Evolutionary conservation across 1,140 invertebrate genomes (phyloP).

Genomic region (Hylyphantes graminicola): DNA sequence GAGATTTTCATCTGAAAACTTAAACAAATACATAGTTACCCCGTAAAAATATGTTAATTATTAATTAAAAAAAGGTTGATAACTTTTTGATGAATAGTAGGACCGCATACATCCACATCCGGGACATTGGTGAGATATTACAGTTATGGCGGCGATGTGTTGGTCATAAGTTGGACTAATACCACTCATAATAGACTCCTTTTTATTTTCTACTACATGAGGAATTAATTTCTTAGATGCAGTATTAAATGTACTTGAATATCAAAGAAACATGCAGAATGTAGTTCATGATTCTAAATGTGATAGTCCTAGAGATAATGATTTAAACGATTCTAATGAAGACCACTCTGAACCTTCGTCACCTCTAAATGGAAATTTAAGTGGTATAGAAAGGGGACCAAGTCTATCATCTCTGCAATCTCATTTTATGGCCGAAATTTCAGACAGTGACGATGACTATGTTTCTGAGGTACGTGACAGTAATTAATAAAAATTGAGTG

Average conservation of each 20-base stretch:
- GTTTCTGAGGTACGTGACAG: constrained; percentile 81
- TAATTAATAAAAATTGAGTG: neutral
- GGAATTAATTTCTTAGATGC: constrained; percentile 10
- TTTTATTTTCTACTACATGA: constrained; percentile 34
- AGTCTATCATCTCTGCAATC: constrained; percentile 80
- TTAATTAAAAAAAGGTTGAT: constrained; percentile 29
- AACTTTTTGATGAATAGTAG: constrained; percentile 39
- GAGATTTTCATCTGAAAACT: no score
- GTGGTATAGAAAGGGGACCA: constrained; percentile 68
- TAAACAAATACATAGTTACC: no score
- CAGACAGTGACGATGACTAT: constrained; percentile 91
- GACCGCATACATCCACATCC: constrained; percentile 59
- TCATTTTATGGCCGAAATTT: constrained; percentile 87
- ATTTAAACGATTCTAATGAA: constrained; percentile 65
- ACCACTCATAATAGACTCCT: constrained; percentile 12
- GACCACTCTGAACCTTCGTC: constrained; percentile 62
- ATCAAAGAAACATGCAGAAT: constrained; percentile 81
- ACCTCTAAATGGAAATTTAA: constrained; percentile 62
- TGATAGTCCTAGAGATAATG: constrained; percentile 75
- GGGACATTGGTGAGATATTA: constrained; percentile 54
- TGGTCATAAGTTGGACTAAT: constrained; percentile 45
- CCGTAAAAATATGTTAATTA: constrained; percentile 3
- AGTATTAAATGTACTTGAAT: constrained; percentile 45
- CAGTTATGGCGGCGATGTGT: constrained; percentile 60
- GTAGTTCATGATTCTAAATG: constrained; percentile 79